Conservation (phyloP, 2,797 vertebrate genomes). For the Sebastes steindachneri region DNA sequence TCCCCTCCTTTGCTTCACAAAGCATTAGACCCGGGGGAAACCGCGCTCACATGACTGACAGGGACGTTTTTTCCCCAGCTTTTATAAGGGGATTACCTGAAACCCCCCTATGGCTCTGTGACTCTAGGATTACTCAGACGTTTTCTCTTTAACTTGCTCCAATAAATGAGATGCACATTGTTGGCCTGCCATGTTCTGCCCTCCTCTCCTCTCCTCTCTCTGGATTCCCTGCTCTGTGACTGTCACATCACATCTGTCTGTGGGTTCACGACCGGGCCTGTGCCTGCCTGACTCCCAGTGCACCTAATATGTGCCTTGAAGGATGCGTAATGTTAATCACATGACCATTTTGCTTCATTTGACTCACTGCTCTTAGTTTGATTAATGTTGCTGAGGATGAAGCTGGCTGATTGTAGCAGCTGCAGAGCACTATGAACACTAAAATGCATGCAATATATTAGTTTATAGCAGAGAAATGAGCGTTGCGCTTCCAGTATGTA, state of each 20-base stretch:
- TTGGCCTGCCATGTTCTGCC: constrained; percentile 33
- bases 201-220: constrained; percentile 10
- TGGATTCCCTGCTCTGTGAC: constrained; percentile 15
- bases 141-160: constrained; percentile 49
- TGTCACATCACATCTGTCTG: constrained; percentile 47
- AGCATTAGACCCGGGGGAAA: constrained; percentile 13
- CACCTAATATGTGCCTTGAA: constrained; percentile 1
- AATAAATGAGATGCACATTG: constrained; percentile 44
- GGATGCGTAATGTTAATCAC: constrained; percentile 26
- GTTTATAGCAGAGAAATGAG: background rate
- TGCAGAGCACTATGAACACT: background rate
- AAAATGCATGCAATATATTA: background rate
- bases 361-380: constrained; percentile 31
- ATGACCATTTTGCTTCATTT: constrained; percentile 22
- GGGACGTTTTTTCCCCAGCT: constrained; percentile 27
- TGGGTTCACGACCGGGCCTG: background rate
- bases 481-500: too few species aligned
- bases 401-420: constrained; percentile 12
- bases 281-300: background rate
- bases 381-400: constrained; percentile 33
- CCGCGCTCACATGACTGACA: constrained; percentile 45
- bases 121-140: constrained; percentile 60
- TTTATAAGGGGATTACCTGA: constrained; percentile 62
- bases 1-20: constrained; percentile 32
- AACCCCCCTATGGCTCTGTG: constrained; percentile 52